A percentile compares a stretch with the other conserved stretches of the same genome.
Evolutionary conservation across 2,797 vertebrate genomes (phyloP).

Genomic region (Thalassophryne amazonica): DNA sequence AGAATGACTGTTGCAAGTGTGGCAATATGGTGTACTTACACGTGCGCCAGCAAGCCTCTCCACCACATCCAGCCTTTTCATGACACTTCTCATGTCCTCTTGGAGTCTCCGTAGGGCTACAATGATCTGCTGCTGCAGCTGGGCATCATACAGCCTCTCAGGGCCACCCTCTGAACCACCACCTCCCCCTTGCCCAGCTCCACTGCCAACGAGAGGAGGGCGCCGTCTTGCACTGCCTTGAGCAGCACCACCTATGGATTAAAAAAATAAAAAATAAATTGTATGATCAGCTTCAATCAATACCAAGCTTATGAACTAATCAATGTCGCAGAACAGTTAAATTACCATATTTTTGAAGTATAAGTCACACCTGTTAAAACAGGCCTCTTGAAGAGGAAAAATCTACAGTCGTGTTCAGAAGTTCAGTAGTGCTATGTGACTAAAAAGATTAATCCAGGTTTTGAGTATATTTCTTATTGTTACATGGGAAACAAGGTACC

Average conservation of each 20-base stretch:
- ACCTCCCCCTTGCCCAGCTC: conserved; percentile 50
- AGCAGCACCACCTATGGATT: conserved; percentile 53
- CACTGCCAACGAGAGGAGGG: conserved; percentile 1
- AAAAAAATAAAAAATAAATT: conserved; percentile 2
- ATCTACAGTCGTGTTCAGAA: no score
- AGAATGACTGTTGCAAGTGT: neutral
- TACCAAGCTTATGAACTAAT: no score
- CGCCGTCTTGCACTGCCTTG: conserved; percentile 27
- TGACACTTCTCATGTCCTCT: conserved; percentile 84
- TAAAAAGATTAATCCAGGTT: no score
- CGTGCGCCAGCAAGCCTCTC: conserved; percentile 75
- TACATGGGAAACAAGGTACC: no score
- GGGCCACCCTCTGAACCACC: conserved; percentile 48
- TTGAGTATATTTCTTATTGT: no score
- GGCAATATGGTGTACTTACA: conserved; percentile 61
- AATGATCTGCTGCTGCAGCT: conserved; percentile 78
- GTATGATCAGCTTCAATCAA: no score
- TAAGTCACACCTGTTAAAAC: no score
- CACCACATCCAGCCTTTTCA: conserved; percentile 81
- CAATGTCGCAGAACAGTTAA: no score
- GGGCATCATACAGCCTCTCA: conserved; percentile 52
- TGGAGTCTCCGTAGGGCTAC: conserved; percentile 74
- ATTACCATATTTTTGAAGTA: no score
- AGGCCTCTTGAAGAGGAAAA: no score
- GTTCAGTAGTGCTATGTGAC: no score